Evolutionary conservation across 2,888 invertebrate genomes (phyloP).

Genomic region (Xiphydria camelus): DNA sequence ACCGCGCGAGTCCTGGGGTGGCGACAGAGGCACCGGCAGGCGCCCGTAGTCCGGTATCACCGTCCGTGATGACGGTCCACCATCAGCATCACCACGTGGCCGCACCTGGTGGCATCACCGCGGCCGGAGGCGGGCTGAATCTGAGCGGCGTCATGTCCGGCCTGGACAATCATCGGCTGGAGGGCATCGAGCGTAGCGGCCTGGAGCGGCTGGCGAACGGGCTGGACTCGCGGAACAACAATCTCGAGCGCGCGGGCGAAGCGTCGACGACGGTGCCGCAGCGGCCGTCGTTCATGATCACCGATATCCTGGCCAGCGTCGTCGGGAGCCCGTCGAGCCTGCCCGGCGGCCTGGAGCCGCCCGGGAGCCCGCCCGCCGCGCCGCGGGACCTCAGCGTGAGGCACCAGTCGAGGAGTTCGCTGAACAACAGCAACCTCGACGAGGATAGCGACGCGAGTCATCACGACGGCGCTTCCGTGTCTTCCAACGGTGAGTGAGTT

Average conservation of each 20-base stretch:
- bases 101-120: slow-evolving; percentile 52
- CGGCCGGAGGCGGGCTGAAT: slow-evolving; percentile 48
- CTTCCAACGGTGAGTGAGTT: slow-evolving; percentile 62
- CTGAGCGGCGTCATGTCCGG: slow-evolving; percentile 51
- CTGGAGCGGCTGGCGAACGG: slow-evolving; percentile 44
- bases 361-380: slow-evolving; percentile 59
- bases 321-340: slow-evolving; percentile 36
- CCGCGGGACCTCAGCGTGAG: slow-evolving; percentile 64
- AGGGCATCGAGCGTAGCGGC: slow-evolving; percentile 36
- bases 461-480: slow-evolving; percentile 60
- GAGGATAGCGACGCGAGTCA: slow-evolving; percentile 61
- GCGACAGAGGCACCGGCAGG: slow-evolving; percentile 51
- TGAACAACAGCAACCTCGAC: slow-evolving; percentile 64
- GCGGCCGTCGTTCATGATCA: slow-evolving; percentile 86
- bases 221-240: slow-evolving; percentile 33
- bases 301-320: slow-evolving; percentile 76
- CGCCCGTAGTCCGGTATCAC: slow-evolving; percentile 46
- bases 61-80: slow-evolving; percentile 55
- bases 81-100: slow-evolving; percentile 54
- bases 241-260: slow-evolving; percentile 17
- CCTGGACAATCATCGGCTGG: slow-evolving; percentile 44
- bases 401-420: slow-evolving; percentile 59
- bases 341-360: slow-evolving; percentile 1
- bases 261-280: slow-evolving; percentile 60
- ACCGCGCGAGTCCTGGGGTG: slow-evolving; percentile 51